A percentile compares a stretch with the other conserved stretches of the same genome.
Evolutionary conservation across 2,888 invertebrate genomes (phyloP).

Genomic region (Thymelicus acteon): DNA sequence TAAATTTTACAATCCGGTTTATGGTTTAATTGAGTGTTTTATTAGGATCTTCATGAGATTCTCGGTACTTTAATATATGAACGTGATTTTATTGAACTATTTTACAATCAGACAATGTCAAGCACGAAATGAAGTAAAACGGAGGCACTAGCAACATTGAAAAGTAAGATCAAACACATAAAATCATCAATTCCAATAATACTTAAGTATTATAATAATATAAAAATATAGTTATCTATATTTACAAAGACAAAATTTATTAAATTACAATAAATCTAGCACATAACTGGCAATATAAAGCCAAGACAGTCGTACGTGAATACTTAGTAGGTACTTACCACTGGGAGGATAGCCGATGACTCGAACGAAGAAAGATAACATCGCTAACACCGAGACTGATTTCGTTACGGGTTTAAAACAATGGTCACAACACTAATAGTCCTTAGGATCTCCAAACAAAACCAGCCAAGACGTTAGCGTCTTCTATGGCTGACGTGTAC

Average conservation of each 20-base stretch:
- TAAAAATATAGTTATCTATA: constrained; percentile 82
- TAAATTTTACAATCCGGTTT: constrained; percentile 41
- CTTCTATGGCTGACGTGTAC: constrained; percentile 37
- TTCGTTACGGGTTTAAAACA: constrained; percentile 34
- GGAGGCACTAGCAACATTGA: constrained; percentile 66
- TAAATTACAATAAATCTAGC: constrained; percentile 56
- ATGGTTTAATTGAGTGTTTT: constrained; percentile 40
- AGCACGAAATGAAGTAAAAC: neutral
- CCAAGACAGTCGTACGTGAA: constrained; percentile 32
- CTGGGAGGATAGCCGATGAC: constrained; percentile 49
- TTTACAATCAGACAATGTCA: neutral
- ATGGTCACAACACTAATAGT: neutral
- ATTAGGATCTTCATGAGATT: constrained; percentile 47
- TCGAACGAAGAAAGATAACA: constrained; percentile 40
- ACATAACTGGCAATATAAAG: constrained; percentile 37
- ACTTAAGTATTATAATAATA: constrained; percentile 74
- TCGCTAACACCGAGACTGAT: constrained; percentile 43
- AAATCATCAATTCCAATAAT: constrained; percentile 64
- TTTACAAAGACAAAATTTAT: constrained; percentile 75
- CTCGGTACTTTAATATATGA: constrained; percentile 35
- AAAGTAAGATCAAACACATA: constrained; percentile 63
- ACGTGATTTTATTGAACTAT: constrained; percentile 15
- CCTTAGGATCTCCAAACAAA: constrained; percentile 13
- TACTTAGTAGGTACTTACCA: constrained; percentile 19
- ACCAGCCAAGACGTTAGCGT: constrained; percentile 46